Conservation (phyloP, 2,888 invertebrate species). For the Drosophila monieri region DNA sequence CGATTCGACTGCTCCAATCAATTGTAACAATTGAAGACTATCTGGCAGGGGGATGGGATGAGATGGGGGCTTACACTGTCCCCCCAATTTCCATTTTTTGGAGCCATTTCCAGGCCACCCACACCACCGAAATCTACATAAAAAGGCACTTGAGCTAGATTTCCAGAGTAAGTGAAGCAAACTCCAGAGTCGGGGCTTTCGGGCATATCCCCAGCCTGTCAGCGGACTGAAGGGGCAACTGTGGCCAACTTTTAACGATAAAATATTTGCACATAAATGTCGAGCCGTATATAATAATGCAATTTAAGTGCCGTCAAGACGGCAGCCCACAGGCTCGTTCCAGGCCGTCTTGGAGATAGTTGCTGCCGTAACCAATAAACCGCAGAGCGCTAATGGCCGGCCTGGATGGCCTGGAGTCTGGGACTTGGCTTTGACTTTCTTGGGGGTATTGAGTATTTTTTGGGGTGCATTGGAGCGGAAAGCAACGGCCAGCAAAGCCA, state of each 20-base stretch:
- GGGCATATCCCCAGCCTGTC: slow-evolving; percentile 20
- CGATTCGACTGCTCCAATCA: slow-evolving; percentile 46
- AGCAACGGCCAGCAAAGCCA: slow-evolving; percentile 23
- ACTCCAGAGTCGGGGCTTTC: slow-evolving; percentile 19
- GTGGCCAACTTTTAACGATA: slow-evolving; percentile 72
- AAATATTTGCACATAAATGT: slow-evolving; percentile 81
- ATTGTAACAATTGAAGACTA: slow-evolving; percentile 74
- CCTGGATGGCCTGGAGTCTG: slow-evolving; percentile 10
- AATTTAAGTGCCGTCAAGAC: slow-evolving; percentile 67
- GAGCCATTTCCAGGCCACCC: slow-evolving; percentile 27
- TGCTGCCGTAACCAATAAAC: slow-evolving; percentile 71
- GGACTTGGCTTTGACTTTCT: slow-evolving; percentile 6
- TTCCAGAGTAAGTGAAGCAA: slow-evolving; percentile 35
- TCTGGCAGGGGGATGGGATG: slow-evolving; percentile 6
- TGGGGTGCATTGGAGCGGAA: slow-evolving; percentile 59
- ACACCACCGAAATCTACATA: slow-evolving; percentile 64
- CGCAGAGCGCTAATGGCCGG: slow-evolving; percentile 68
- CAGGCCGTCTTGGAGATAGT: slow-evolving; percentile 36
- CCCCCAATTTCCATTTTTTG: slow-evolving; percentile 6
- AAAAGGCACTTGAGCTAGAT: slow-evolving; percentile 68
- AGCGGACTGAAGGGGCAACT: slow-evolving; percentile 20
- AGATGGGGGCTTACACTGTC: not conserved
- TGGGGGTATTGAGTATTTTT: slow-evolving; percentile 12
- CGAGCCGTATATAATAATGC: slow-evolving; percentile 75
- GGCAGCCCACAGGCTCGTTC: slow-evolving; percentile 14